A percentile compares a stretch with the other conserved stretches of the same genome.
These are phyloP conservation scores for Junco hyemalis DNA, from an alignment of 2,113 vertebrate genomes.

Conservation along the genomic window DNA sequence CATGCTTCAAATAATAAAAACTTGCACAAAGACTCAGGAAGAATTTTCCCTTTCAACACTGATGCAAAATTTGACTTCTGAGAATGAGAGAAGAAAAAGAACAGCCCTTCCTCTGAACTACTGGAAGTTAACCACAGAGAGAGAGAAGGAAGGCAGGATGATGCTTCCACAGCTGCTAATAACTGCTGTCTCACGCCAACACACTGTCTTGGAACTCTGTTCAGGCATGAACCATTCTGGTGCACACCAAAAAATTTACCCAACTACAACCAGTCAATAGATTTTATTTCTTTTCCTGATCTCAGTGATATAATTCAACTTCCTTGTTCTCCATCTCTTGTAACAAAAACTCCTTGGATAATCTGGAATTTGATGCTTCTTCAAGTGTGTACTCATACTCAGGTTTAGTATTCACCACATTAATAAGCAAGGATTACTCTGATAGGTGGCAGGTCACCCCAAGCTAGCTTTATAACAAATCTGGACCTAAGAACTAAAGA, in stretches of 20 bases:
- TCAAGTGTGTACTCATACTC: background rate
- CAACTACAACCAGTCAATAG: background rate
- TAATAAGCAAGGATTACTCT: background rate
- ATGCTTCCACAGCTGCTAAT: background rate
- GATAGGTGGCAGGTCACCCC: background rate
- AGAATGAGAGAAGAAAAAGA: background rate
- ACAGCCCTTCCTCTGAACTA: background rate
- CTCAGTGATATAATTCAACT: background rate
- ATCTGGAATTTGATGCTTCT: background rate
- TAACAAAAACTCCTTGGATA: background rate
- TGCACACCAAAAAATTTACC: background rate
- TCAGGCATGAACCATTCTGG: background rate
- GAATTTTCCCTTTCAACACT: background rate
- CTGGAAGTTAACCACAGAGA: background rate
- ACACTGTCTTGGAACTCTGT: background rate
- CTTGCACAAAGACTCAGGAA: background rate
- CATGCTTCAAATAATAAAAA: background rate
- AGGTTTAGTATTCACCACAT: background rate
- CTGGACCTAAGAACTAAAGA: background rate
- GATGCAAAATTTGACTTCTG: background rate
- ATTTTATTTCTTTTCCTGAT: background rate
- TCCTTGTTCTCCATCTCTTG: background rate
- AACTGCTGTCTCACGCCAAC: background rate
- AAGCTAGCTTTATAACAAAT: background rate
- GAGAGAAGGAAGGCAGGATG: background rate